Conservation (phyloP, 2,888 invertebrate species). For the Agrochola lychnidis region DNA sequence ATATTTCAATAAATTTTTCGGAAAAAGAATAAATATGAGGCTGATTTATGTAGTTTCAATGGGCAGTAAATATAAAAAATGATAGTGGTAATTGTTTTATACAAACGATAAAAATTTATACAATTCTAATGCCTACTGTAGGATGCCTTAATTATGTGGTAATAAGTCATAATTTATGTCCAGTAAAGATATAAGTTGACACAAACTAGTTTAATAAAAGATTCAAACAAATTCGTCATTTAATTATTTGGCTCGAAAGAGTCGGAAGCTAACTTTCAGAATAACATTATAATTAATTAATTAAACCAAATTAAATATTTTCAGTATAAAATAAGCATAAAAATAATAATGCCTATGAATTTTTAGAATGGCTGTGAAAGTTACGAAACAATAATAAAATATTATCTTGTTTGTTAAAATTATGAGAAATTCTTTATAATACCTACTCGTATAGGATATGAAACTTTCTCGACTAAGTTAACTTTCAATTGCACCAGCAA, state of each 20-base stretch:
- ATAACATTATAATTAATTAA: constrained; percentile 35
- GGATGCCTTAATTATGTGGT: not conserved
- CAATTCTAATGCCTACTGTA: not conserved
- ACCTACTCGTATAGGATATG: constrained; percentile 20
- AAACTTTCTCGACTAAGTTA: constrained; percentile 53
- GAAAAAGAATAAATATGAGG: constrained; percentile 1
- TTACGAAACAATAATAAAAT: constrained; percentile 36
- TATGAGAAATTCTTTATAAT: constrained; percentile 30
- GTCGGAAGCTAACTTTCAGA: constrained; percentile 24
- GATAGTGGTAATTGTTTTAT: not conserved
- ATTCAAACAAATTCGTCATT: not conserved
- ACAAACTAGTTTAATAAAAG: not conserved
- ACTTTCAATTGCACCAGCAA: constrained; percentile 61
- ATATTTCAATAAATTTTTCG: constrained; percentile 1
- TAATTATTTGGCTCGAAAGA: not conserved
- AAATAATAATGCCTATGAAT: constrained; percentile 15
- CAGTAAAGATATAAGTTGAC: not conserved
- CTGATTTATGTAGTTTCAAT: constrained; percentile 3
- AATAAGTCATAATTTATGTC: not conserved
- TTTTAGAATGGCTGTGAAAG: constrained; percentile 43
- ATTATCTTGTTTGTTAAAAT: constrained; percentile 23
- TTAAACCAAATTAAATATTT: constrained; percentile 19
- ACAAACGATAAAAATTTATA: not conserved
- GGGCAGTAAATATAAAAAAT: not conserved
- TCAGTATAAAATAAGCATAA: constrained; percentile 11